Base-by-base conservation (phyloP, 1,140 invertebrate species). In the Drosophila guanche region DNA sequence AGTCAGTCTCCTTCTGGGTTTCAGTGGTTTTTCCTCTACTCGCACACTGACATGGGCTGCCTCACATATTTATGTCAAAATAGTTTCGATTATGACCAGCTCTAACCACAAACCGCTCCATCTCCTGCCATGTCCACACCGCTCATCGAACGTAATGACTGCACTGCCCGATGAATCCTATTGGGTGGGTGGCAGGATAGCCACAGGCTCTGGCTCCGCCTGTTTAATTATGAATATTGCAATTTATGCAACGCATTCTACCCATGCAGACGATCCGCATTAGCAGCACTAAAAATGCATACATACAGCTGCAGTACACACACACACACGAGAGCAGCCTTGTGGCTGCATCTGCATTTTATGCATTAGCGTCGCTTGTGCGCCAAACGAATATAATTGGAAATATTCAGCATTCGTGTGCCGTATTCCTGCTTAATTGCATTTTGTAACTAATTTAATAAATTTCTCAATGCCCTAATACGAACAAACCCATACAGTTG, bases 361-460 rank as follows among this genome's bases (percentile, higher is more conserved):
- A 60, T 65, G 70, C 56, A 76, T 76, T 80, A 76, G 59, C 48
- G 59, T 60, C 55, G 72, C 50, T 65, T 79, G 76, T 75, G 72
- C 48, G 61, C 70, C 37, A 70, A 74, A 62, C 55, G 66, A 61
- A 71, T 79, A 75, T 80, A 79, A 79, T 80, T 76, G 78, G 54
- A 80, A 80, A 79, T 75, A 76, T 80, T 79, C 60, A 65, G 65
- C 69, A 79, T 60, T 63, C 63, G 58, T 40, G 46, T 40, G 46
- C 41, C 41, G 68, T 52, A 41, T 46, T 47, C 47, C 63, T 8
- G 76, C 76, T 76, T 80, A 80, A 80, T 80, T 80, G 77, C 78
- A 80, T 80, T 80, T 80, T 67, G 72, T 51, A 69, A 77, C 78
- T 83, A 81, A 83, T 81, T 81, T 73, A 68, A 83, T 81, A 81